Percentiles rank a stretch among this genome's conserved stretches.
These are phyloP conservation scores for Pomacea canaliculata DNA, from an alignment of 2,888 invertebrate genomes.

Conservation along the genomic window DNA sequence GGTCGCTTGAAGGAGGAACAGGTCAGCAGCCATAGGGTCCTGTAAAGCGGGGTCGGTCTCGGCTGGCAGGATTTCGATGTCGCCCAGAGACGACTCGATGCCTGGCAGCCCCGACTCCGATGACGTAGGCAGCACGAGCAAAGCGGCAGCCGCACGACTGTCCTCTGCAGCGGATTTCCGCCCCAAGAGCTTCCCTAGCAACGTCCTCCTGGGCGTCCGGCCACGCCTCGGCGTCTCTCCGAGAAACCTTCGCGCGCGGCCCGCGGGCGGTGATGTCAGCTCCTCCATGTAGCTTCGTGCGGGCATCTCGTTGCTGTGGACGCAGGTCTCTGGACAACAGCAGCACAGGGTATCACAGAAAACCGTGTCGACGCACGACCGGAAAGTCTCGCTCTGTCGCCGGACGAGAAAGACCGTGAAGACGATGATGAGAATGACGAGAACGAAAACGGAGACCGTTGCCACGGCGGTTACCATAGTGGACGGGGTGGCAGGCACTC, in stretches of 20 bases:
- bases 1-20: too few relatives aligned
- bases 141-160: neutral
- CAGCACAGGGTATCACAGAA: neutral
- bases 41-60: neutral
- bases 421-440: conserved; percentile 12
- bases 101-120: neutral
- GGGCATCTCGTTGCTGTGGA: neutral
- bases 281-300: neutral
- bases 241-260: neutral
- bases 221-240: neutral
- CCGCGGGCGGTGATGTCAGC: neutral
- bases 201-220: neutral
- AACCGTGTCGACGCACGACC: neutral
- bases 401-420: conserved; percentile 18
- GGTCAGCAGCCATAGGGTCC: neutral
- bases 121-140: neutral
- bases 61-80: conserved; percentile 1
- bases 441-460: conserved; percentile 5
- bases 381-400: conserved; percentile 8
- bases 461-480: conserved; percentile 14
- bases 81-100: neutral
- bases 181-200: neutral
- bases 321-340: neutral
- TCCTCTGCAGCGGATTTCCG: neutral
- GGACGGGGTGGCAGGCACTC: neutral